Base-by-base conservation (phyloP, 2,113 vertebrate species). In the Megaceryle maxima region DNA sequence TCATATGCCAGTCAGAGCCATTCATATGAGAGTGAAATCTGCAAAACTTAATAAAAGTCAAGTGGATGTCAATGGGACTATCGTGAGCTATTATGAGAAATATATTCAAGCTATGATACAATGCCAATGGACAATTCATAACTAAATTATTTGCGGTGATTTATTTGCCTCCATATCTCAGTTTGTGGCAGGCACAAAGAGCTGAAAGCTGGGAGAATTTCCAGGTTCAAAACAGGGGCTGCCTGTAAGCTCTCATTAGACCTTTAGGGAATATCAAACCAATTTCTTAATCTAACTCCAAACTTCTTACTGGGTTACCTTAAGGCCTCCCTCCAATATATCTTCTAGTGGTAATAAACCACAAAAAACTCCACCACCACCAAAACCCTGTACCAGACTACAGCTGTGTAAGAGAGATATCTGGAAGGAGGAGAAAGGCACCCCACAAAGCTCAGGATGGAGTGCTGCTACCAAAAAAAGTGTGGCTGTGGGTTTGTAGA, bases 21-120 rank as follows among this genome's bases (percentile, higher is more conserved):
- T 62, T 94, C 75, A 14, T 15, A 43, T 4, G 50, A 83, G 92
- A 92, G 73, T 5, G 81, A 79, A 94, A 93, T 92, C 73, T 93
- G 83, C 74, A 92, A 96, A 96, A 96, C 94, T 96, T 96, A 92
- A 89, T 95, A 94, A 95, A 95, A 97, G 96, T 97, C 94, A 97
- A 97, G 91, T 96, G 87, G 86, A 92, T 94, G 88, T 95, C 95
- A 96, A 95, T 79, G 87, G 95, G 95, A 94, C 94, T 92, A 94
- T 96, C 75, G 78, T 95, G 94, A 95, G 94, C 91, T 96, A 92
- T 96, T 94, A 96, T 89, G 67, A 94, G 77, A 91, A 94, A 96
- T 91, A 83, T 62, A 96, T 95, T 94, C 95, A 85, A 91, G 92
- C 87, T 83, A 94, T 77, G 92, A 94, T 89, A 96, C 92, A 95